Evolutionary conservation across 2,113 vertebrate genomes (phyloP).

Genomic region (Cepphus grylle): DNA sequence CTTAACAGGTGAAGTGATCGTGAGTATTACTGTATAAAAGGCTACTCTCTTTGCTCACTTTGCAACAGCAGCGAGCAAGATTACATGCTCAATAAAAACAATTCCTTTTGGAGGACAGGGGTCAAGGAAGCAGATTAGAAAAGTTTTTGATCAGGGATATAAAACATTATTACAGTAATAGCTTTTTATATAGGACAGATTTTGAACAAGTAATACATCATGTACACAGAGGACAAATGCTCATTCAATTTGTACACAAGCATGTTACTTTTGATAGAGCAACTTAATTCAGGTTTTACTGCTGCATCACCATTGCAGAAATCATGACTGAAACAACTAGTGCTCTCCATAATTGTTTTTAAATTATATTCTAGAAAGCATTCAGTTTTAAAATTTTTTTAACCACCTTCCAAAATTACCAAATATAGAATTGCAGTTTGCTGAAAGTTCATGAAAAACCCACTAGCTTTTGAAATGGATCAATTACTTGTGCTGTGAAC

Average conservation of each 20-base stretch:
- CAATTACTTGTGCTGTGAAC: background rate
- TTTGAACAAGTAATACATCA: background rate
- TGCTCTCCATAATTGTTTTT: background rate
- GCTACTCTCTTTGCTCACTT: background rate
- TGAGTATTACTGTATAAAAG: background rate
- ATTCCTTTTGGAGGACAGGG: background rate
- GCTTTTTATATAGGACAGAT: background rate
- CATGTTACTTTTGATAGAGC: rapidly evolving
- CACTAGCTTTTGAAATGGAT: background rate
- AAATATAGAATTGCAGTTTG: background rate
- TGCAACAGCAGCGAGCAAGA: background rate
- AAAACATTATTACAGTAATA: background rate
- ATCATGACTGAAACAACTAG: background rate
- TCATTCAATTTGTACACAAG: background rate
- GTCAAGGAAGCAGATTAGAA: background rate
- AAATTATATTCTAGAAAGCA: background rate
- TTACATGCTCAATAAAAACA: background rate
- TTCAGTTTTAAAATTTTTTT: background rate
- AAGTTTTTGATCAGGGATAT: background rate
- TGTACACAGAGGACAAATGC: background rate
- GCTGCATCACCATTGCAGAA: background rate
- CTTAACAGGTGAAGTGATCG: background rate
- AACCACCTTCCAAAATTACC: background rate
- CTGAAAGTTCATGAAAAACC: background rate
- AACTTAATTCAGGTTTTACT: background rate